Conservation (phyloP, 2,797 vertebrate species). For the Gymnopithys bicolor region DNA sequence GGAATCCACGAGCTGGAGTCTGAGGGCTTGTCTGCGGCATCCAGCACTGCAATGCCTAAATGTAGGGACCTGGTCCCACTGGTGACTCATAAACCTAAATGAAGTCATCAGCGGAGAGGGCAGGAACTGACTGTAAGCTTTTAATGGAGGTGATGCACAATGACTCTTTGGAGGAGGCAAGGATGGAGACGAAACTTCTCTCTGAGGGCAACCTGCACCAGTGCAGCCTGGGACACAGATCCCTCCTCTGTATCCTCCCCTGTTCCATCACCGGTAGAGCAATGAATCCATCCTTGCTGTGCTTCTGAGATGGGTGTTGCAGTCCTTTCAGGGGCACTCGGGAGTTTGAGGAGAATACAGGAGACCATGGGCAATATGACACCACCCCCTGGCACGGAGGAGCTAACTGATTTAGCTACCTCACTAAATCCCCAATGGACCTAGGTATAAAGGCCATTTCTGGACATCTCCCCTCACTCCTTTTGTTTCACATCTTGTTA, state of each 20-base stretch:
- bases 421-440: not conserved
- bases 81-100: conserved; percentile 37
- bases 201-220: not conserved
- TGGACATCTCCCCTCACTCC: not conserved
- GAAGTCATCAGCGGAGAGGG: not conserved
- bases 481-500: not conserved
- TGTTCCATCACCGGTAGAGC: not conserved
- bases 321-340: not conserved
- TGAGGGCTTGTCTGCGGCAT: not conserved
- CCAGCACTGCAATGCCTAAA: not conserved
- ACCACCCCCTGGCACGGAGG: not conserved
- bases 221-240: not conserved
- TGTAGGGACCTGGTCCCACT: not conserved
- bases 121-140: not conserved
- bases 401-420: not conserved
- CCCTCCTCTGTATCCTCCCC: not conserved
- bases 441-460: not conserved
- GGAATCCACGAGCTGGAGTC: not conserved
- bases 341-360: not conserved
- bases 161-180: not conserved
- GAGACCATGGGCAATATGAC: rapidly evolving
- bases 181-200: not conserved
- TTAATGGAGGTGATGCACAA: conserved; percentile 12
- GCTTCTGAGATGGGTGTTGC: not conserved
- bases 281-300: not conserved